These are phyloP conservation scores for Paradisaea rubra DNA, from an alignment of 2,113 vertebrate species.

Conservation along the genomic window DNA sequence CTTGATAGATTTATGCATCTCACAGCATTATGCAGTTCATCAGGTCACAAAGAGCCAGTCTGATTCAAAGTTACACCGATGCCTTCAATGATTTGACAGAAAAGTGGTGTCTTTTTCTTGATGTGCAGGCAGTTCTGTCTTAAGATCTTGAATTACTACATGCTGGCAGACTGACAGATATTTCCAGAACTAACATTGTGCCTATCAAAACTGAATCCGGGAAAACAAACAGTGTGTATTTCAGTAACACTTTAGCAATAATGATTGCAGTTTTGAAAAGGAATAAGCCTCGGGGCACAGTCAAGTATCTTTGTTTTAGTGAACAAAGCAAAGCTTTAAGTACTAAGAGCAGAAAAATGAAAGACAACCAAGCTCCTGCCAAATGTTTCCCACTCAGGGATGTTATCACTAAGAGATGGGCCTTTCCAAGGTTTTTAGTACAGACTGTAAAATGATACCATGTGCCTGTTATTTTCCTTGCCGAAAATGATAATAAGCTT, in stretches of 20 bases:
- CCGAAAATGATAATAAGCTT: background rate
- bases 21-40: background rate
- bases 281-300: background rate
- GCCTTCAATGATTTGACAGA: background rate
- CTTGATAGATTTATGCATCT: background rate
- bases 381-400: background rate
- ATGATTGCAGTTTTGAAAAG: background rate
- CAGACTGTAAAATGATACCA: background rate
- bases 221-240: background rate
- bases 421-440: background rate
- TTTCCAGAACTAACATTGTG: background rate
- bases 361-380: background rate
- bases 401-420: background rate
- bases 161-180: background rate
- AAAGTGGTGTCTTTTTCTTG: background rate
- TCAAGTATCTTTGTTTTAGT: background rate
- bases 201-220: background rate
- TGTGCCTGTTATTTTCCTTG: background rate
- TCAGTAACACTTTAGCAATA: background rate
- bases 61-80: background rate
- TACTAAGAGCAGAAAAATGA: background rate
- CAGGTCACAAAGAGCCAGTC: background rate
- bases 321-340: slow-evolving; percentile 20
- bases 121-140: background rate
- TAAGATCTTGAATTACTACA: background rate